Base-by-base conservation (phyloP, 2,888 invertebrate species). In the Isoperla grammatica region DNA sequence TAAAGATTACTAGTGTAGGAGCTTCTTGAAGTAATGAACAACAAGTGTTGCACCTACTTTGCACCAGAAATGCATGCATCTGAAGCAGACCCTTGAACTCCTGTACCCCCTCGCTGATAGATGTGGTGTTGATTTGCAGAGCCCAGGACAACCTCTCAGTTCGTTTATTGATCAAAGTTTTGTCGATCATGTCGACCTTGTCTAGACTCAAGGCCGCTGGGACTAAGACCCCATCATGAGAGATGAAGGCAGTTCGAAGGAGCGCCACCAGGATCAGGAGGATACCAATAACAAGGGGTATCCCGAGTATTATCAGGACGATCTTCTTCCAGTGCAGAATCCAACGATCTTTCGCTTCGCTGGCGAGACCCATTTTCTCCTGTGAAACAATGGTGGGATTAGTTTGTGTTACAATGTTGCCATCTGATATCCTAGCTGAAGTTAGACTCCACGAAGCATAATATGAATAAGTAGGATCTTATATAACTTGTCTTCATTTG, bases 191-290 rank as follows among this genome's bases (percentile, higher is more conserved):
- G 48, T 66, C 65, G 20, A 48, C 54, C 40, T 43, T 60, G 45
- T 61, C 53, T 15, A 61, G 60, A 43, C 57, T 50, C 43, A 59
- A 50, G 17, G 57, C 54, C 35, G 49, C 53, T 8, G 29, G 29
- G 29, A 29, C 29, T 8, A 29, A 6, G 29, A 29, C 8, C 5
- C 29, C 29, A 8, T 29, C 29, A 8, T 29, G 29, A 29, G 29
- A 29, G 29, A 29, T 29, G 29, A 29, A 29, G 29, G 29, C 29
- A 29, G 29, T 29, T 29, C 29, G 29, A 8, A 29, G 29, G 29
- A 76, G 72, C 11, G 77, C 74, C 11, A 76, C 76, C 1, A 78
- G 76, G 1, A 78, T 78, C 60, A 77, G 68, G 1, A 74, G 67
- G 0, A 74, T 46, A 11, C 75, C 71, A 67, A 76, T 75, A 2